Evolutionary conservation across 2,797 vertebrate species (phyloP).

Genomic region (Leptodon cayanensis): DNA sequence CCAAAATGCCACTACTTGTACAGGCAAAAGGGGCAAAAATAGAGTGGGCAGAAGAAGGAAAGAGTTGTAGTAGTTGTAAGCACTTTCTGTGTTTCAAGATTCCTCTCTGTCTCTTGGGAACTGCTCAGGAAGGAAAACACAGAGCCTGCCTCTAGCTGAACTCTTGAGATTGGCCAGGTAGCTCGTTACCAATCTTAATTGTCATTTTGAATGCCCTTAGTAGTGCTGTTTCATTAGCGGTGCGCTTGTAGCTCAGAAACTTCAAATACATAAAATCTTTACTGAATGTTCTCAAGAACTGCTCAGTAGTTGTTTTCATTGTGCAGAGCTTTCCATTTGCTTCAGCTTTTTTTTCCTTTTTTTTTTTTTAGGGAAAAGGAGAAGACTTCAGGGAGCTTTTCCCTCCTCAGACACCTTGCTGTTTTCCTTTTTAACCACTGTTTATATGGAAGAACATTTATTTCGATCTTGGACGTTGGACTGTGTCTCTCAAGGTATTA

Average conservation of each 20-base stretch:
- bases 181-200: not conserved
- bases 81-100: not conserved
- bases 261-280: not conserved
- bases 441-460: not conserved
- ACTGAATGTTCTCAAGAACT: not conserved
- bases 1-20: constrained; percentile 36
- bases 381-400: not conserved
- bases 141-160: not conserved
- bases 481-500: not conserved
- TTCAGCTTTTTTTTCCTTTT: not conserved
- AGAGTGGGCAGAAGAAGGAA: constrained; percentile 29
- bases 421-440: not conserved
- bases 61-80: not conserved
- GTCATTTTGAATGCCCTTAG: not conserved
- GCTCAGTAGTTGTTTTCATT: not conserved
- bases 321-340: not conserved
- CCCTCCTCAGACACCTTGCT: not conserved
- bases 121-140: not conserved
- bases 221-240: not conserved
- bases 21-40: constrained; percentile 37
- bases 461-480: not conserved
- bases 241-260: not conserved
- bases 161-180: not conserved
- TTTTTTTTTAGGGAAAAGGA: not conserved
- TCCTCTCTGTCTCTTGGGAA: not conserved